A percentile compares a stretch with the other conserved stretches of the same genome.
Conservation (phyloP, 2,113 vertebrate species). For the Otolemur garnettii region DNA sequence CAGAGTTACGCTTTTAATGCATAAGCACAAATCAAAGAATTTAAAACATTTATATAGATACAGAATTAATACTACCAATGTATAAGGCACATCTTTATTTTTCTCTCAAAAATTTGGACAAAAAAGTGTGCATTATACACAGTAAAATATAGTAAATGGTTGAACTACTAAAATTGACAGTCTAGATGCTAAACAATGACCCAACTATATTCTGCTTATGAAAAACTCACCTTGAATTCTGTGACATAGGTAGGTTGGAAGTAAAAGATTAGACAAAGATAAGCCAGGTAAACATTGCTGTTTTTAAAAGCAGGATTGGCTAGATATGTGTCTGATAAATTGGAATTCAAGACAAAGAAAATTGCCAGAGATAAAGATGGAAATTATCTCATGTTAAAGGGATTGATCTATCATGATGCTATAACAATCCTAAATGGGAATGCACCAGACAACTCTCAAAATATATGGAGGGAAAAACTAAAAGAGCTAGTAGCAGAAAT, state of each 20-base stretch:
- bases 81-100: no score
- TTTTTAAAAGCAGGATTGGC: not conserved
- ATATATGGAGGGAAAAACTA: not conserved
- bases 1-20: no score
- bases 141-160: not conserved
- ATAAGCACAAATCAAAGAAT: no score
- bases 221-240: not conserved
- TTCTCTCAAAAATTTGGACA: no score
- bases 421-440: not conserved
- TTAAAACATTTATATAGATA: no score
- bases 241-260: not conserved
- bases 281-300: not conserved
- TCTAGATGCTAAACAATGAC: not conserved
- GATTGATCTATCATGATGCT: not conserved
- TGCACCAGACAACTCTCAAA: not conserved
- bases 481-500: not conserved
- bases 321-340: not conserved
- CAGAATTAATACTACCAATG: no score
- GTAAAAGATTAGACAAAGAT: not conserved
- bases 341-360: not conserved
- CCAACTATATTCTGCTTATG: not conserved
- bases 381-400: not conserved
- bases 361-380: not conserved
- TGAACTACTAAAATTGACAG: not conserved
- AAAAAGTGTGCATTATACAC: no score